Conservation (phyloP, 2,888 invertebrate species). For the Drosophila rubida region DNA sequence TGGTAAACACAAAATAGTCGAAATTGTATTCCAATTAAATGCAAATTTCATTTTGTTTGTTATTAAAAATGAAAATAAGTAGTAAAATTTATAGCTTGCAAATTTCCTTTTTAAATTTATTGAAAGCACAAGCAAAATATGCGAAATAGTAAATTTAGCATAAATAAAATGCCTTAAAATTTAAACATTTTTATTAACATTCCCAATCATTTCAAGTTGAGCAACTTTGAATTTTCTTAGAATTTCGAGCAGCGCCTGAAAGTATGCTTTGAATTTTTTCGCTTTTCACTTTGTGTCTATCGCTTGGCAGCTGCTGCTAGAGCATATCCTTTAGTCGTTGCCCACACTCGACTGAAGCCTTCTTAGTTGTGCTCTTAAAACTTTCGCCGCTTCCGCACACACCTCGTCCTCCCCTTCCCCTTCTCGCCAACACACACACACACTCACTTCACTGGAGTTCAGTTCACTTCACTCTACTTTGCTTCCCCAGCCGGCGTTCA, state of each 20-base stretch:
- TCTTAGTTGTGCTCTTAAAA: slow-evolving; percentile 33
- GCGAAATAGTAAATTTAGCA: too few species aligned
- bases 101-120: too few species aligned
- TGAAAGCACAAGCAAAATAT: too few species aligned
- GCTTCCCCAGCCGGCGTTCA: neutral
- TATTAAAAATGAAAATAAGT: too few species aligned
- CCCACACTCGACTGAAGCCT: neutral
- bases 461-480: neutral
- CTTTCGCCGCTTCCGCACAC: slow-evolving; percentile 49
- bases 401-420: neutral
- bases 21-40: too few species aligned
- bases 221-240: neutral
- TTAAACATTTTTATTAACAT: too few species aligned
- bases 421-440: neutral
- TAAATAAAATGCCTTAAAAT: too few species aligned
- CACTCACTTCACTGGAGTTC: neutral
- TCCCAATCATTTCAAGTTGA: too few species aligned
- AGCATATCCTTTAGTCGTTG: slow-evolving; percentile 1
- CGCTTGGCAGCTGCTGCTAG: too few species aligned
- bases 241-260: neutral
- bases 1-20: too few species aligned
- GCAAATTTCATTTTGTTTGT: too few species aligned
- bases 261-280: neutral
- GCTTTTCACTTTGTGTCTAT: neutral
- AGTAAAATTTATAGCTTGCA: too few species aligned